phyloP scores from a whole-genome alignment of 1,140 invertebrate genomes.

The Drosophila nebulosa region DNA sequence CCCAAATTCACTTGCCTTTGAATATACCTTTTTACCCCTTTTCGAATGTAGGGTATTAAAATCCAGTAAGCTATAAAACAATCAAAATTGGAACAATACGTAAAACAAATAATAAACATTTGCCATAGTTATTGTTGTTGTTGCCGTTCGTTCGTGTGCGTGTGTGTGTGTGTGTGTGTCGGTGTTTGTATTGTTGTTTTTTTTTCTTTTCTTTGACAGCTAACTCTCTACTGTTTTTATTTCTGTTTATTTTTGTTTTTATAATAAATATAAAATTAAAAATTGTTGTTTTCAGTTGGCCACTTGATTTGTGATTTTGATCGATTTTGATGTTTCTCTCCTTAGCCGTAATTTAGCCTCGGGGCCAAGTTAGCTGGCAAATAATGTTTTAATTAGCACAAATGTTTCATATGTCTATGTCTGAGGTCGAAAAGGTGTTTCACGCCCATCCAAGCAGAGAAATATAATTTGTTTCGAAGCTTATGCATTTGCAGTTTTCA shows the following conservation, averaged over 20 bases:
- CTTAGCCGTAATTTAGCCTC: conserved; percentile 23
- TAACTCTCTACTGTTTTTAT: conserved; percentile 45
- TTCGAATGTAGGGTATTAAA: not conserved
- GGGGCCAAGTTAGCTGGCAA: conserved; percentile 42
- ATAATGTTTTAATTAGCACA: conserved; percentile 56
- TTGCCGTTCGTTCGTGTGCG: not conserved
- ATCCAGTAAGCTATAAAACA: conserved; percentile 24
- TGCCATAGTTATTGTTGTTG: conserved; percentile 1
- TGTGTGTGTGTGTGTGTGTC: not conserved
- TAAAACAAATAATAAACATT: conserved; percentile 43
- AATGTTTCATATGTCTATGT: not conserved
- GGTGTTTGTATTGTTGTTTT: not conserved
- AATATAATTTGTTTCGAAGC: conserved; percentile 9
- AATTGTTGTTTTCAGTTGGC: not conserved
- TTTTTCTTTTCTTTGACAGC: conserved; percentile 33
- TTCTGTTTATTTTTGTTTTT: conserved; percentile 10
- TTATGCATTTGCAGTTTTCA: not conserved
- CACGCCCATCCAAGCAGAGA: not conserved
- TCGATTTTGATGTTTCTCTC: conserved; percentile 14
- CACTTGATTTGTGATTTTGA: conserved; percentile 37
- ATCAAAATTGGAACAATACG: conserved; percentile 55
- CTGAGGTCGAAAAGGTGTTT: not conserved
- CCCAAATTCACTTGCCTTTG: not conserved
- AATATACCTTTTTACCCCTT: not conserved
- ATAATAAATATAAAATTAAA: not conserved